These are phyloP conservation scores for Orchestia grillus DNA, from an alignment of 1,140 invertebrate genomes.

Conservation along the genomic window DNA sequence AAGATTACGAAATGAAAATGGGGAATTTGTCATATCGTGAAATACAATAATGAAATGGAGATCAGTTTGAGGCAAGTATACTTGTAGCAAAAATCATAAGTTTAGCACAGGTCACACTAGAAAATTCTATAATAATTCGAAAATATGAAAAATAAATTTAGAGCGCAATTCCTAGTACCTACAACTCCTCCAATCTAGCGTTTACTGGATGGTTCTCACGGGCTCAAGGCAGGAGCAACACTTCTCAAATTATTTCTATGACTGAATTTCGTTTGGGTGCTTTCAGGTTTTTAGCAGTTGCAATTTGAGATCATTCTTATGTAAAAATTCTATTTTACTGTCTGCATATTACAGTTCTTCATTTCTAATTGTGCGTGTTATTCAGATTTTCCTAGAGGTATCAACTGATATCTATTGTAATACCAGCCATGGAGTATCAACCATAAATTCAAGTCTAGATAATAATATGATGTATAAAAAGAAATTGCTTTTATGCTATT, in stretches of 20 bases:
- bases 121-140: not conserved
- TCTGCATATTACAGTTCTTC: too few species aligned
- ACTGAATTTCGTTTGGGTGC: too few species aligned
- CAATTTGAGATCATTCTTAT: too few species aligned
- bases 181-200: not conserved
- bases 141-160: not conserved
- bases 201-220: not conserved
- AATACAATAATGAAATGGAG: too few species aligned
- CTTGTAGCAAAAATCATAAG: not conserved
- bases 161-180: not conserved
- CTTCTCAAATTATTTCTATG: too few species aligned
- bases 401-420: too few species aligned
- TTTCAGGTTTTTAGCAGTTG: too few species aligned
- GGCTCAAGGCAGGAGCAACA: too few species aligned
- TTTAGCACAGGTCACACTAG: not conserved
- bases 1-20: not conserved
- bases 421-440: not conserved
- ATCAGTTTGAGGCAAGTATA: not conserved
- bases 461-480: not conserved
- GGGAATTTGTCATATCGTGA: not conserved
- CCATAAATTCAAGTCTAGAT: not conserved
- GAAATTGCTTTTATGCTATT: not conserved
- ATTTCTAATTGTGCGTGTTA: too few species aligned
- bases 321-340: too few species aligned
- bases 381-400: too few species aligned